Evolutionary conservation across 2,113 vertebrate genomes (phyloP).

Genomic region (Ctenomys sociabilis): DNA sequence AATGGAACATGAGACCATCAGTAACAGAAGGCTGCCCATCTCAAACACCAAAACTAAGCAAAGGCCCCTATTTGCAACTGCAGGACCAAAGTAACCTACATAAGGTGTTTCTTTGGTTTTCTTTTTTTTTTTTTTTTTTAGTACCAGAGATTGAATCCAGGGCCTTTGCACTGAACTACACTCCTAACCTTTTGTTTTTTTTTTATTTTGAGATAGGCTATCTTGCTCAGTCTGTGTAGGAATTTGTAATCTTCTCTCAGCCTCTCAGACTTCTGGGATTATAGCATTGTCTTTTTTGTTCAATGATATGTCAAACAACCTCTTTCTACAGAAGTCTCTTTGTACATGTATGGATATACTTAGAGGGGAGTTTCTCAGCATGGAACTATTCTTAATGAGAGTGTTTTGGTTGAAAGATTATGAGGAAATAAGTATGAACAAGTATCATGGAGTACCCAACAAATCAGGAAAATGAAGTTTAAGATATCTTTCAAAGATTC

Average conservation of each 20-base stretch:
- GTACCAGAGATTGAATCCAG: background rate
- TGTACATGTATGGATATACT: background rate
- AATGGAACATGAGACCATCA: background rate
- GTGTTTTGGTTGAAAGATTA: background rate
- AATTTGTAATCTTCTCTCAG: background rate
- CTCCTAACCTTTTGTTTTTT: background rate
- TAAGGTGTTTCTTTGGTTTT: background rate
- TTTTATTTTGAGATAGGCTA: background rate
- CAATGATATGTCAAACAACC: conserved; percentile 35
- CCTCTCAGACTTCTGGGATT: background rate
- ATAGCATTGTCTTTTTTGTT: background rate
- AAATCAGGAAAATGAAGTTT: background rate
- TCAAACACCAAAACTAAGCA: background rate
- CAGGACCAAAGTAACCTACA: background rate
- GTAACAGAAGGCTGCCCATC: background rate
- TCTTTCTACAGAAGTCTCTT: background rate
- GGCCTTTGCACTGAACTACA: too few species aligned
- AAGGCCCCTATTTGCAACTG: conserved; percentile 28
- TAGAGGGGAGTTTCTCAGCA: conserved; percentile 1
- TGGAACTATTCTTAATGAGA: background rate
- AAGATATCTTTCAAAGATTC: background rate
- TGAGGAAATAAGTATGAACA: conserved; percentile 5
- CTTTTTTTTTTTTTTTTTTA: background rate
- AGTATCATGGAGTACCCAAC: background rate
- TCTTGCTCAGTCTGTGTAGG: background rate